These are phyloP conservation scores for Chaetogeoica ovagalla DNA, from an alignment of 2,888 invertebrate genomes.

Conservation along the genomic window DNA sequence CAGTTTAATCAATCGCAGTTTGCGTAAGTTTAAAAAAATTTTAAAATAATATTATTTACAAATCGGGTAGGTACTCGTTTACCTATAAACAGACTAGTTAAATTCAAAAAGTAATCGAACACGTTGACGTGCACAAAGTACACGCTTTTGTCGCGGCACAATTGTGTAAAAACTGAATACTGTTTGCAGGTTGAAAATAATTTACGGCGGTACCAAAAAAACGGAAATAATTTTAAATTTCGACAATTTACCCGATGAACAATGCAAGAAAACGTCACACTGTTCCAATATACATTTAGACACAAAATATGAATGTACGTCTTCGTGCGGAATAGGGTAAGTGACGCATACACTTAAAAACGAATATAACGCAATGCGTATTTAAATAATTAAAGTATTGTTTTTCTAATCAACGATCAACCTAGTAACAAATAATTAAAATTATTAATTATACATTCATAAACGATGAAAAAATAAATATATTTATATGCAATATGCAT, in stretches of 20 bases:
- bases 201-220: constrained; percentile 3
- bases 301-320: constrained; percentile 35
- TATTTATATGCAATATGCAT: too few relatives aligned
- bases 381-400: background rate
- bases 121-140: background rate
- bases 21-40: constrained; percentile 20
- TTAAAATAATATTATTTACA: background rate
- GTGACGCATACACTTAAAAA: background rate
- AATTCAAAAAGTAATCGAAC: too few relatives aligned
- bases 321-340: constrained; percentile 44
- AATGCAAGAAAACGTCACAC: constrained; percentile 24
- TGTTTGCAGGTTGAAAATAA: constrained; percentile 24
- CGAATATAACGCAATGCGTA: background rate
- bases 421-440: background rate
- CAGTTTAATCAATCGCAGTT: constrained; percentile 8
- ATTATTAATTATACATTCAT: constrained; percentile 47
- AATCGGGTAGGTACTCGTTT: too few relatives aligned
- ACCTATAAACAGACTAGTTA: too few relatives aligned
- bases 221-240: constrained; percentile 11
- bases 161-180: constrained; percentile 4
- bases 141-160: background rate
- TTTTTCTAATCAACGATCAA: background rate
- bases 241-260: background rate
- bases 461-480: background rate
- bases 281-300: constrained; percentile 38